Evolutionary conservation across 2,888 invertebrate species (phyloP), one percentile per base, ranked within the genome.

Genomic region (Callosobruchus maculatus): DNA sequence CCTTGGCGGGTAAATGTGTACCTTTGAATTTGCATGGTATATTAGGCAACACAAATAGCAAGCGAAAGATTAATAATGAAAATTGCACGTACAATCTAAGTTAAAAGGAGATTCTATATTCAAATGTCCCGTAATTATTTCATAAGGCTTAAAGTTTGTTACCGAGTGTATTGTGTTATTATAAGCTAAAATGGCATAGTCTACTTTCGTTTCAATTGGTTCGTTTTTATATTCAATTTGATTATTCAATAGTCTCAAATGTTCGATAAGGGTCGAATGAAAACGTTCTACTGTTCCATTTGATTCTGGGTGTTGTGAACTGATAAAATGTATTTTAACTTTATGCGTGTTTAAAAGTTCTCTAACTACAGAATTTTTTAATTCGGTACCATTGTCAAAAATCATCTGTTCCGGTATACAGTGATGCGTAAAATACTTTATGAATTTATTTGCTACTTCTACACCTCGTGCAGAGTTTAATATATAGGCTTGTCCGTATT

Each of bases 351-450:
- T 67, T 22, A 77, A 73, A 5, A 80, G 70, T 49, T 79, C 77
- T 73, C 74, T 76, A 13, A 79, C 22, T n/a, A 75, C 49, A 0
- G 70, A 70, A 68, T 78, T 78, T 72, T 75, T 77, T 68, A 76
- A 81, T 77, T 79, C 78, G 5, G 71, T 71, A 0, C 77, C 79
- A 70, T 78, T 78, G 67, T 80, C 81, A 20, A 73, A 75, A 7
- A 79, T 76, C 18, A 78, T 79, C 74, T 75, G 72, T 31, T 68
- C 70, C 2, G 77, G 79, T 20, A 79, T 73, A 21, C 77, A 73
- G 22, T 74, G 76, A 69, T 77, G 76, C 0, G 76, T 75, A 66
- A 80, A 76, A 26, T 74, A 78, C 71, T 72, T 73, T 31, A 80
- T 72, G 20, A 80, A 21, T 21, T 74, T 79, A 31, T 76, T 77